Conservation (phyloP, 1,140 invertebrate genomes). For the Lordiphosa stackelbergi region DNA sequence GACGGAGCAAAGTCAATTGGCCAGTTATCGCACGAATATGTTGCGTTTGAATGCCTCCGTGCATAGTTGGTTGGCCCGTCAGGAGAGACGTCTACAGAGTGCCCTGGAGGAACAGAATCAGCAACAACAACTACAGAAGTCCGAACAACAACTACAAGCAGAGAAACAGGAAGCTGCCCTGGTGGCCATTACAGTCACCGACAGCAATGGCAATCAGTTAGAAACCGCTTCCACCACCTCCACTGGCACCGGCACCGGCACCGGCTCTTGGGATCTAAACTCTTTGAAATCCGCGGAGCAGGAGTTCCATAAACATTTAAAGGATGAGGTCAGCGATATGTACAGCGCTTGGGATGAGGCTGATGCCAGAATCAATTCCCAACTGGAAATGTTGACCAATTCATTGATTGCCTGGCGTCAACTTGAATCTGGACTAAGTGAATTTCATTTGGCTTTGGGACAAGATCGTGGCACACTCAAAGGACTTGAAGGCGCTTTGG, state of each 20-base stretch:
- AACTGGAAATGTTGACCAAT: slow-evolving; percentile 68
- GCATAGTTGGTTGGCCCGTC: slow-evolving; percentile 83
- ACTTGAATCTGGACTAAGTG: slow-evolving; percentile 81
- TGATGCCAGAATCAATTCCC: slow-evolving; percentile 79
- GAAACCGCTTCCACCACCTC: slow-evolving; percentile 38
- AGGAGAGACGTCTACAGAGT: slow-evolving; percentile 76
- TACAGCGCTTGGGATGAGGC: slow-evolving; percentile 88
- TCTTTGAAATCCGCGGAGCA: slow-evolving; percentile 71
- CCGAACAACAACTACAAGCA: slow-evolving; percentile 40
- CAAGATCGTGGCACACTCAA: slow-evolving; percentile 82
- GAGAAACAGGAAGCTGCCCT: slow-evolving; percentile 6
- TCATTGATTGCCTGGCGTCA: slow-evolving; percentile 82
- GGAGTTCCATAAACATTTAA: slow-evolving; percentile 80
- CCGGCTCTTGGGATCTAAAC: slow-evolving; percentile 72
- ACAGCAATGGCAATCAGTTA: slow-evolving; percentile 67
- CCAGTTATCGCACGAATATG: slow-evolving; percentile 84
- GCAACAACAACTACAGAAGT: slow-evolving; percentile 33
- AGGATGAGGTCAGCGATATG: slow-evolving; percentile 85
- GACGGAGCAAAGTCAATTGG: slow-evolving; percentile 82
- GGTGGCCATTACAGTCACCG: slow-evolving; percentile 57
- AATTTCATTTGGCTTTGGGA: slow-evolving; percentile 81
- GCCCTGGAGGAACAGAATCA: slow-evolving; percentile 48
- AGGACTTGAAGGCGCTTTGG: slow-evolving; percentile 81
- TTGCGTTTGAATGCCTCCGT: slow-evolving; percentile 86
- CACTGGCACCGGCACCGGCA: slow-evolving; percentile 59